A percentile compares a stretch with the other conserved stretches of the same genome.
Evolutionary conservation across 2,888 invertebrate genomes (phyloP).

Genomic region (Catocala nupta): DNA sequence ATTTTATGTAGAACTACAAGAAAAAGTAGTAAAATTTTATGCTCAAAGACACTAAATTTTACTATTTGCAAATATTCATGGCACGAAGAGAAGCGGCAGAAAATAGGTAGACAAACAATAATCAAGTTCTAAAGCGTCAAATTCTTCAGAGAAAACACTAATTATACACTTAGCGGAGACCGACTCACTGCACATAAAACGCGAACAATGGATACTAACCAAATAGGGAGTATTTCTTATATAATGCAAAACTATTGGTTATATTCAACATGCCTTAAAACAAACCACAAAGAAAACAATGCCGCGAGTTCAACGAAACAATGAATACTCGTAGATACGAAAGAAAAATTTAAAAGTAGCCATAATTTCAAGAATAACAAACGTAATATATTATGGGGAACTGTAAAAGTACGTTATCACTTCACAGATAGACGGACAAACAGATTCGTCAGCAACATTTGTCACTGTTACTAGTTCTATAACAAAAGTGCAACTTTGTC

Average conservation of each 20-base stretch:
- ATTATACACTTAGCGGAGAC: conserved; percentile 29
- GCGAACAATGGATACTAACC: conserved; percentile 46
- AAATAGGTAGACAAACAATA: conserved; percentile 33
- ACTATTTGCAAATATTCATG: conserved; percentile 19
- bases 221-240: conserved; percentile 34
- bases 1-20: conserved; percentile 15
- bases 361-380: conserved; percentile 44
- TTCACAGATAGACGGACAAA: conserved; percentile 62
- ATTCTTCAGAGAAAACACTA: conserved; percentile 35
- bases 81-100: conserved; percentile 8
- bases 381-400: conserved; percentile 50
- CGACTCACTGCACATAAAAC: conserved; percentile 32
- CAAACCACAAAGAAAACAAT: conserved; percentile 40
- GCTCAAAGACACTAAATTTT: conserved; percentile 9
- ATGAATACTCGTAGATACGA: conserved; percentile 37
- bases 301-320: conserved; percentile 37
- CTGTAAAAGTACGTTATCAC: conserved; percentile 66
- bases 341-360: conserved; percentile 47
- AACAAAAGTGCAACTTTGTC: conserved; percentile 78
- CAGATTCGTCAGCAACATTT: conserved; percentile 70
- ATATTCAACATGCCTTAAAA: conserved; percentile 33
- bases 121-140: conserved; percentile 19
- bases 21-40: conserved; percentile 25
- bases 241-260: conserved; percentile 40
- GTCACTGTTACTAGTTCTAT: conserved; percentile 63